Conservation (phyloP, 2,797 vertebrate genomes). For the Threskiornis aethiopicus region DNA sequence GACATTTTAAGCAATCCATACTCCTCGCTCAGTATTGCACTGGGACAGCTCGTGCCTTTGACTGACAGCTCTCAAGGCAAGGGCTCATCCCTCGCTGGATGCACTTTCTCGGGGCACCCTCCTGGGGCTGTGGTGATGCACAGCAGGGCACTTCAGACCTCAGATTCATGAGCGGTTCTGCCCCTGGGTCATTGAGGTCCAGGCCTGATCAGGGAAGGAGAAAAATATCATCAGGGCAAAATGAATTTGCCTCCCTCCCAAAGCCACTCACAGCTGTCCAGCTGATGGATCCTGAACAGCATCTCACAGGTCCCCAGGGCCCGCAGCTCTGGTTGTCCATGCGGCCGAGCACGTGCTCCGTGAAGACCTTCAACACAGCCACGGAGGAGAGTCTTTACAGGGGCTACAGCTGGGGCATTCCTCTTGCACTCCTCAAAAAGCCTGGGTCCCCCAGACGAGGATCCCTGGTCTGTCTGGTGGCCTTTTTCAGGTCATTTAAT, state of each 20-base stretch:
- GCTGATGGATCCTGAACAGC: not conserved
- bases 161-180: not conserved
- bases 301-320: not conserved
- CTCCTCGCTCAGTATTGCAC: not conserved
- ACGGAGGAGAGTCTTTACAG: not conserved
- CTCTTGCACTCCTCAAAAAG: not conserved
- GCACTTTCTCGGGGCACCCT: fast-evolving
- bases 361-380: not conserved
- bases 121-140: not conserved
- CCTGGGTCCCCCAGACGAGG: too few species aligned
- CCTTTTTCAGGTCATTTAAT: not conserved
- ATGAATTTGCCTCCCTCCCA: not conserved
- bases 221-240: not conserved
- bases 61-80: not conserved
- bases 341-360: fast-evolving
- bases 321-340: not conserved
- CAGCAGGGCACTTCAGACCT: not conserved
- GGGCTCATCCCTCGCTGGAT: not conserved
- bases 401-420: not conserved
- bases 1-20: not conserved
- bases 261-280: not conserved
- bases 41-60: not conserved
- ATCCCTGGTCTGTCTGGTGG: not conserved
- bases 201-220: not conserved
- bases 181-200: not conserved